These are phyloP conservation scores for Chelonus insularis DNA, from an alignment of 1,140 invertebrate species.

Conservation along the genomic window DNA sequence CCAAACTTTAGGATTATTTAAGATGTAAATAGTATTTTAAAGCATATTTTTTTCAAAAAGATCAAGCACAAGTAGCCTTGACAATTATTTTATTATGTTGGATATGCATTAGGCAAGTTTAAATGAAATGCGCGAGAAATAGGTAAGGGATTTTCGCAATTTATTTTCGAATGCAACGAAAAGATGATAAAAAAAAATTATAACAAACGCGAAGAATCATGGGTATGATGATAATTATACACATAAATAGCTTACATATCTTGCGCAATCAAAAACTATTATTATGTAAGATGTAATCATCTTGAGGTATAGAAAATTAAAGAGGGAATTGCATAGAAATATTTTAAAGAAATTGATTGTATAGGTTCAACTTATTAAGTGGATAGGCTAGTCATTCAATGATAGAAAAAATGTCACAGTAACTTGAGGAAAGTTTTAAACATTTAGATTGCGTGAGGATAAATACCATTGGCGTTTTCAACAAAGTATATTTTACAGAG, in stretches of 20 bases:
- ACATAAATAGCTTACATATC: no score
- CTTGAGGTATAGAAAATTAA: no score
- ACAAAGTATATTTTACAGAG: not conserved
- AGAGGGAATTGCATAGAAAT: no score
- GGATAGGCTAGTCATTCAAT: no score
- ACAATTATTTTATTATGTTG: conserved; percentile 14
- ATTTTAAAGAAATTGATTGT: no score
- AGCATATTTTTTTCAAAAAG: conserved; percentile 1
- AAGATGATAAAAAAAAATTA: not conserved
- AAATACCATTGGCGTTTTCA: conserved; percentile 30
- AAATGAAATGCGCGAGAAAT: not conserved
- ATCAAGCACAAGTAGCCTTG: conserved; percentile 2
- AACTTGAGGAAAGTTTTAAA: no score
- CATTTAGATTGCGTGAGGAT: no score
- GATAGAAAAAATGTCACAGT: no score
- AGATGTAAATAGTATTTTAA: conserved; percentile 13
- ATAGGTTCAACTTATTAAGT: no score
- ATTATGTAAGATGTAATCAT: no score
- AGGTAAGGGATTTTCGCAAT: not conserved
- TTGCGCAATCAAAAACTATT: no score
- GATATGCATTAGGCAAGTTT: not conserved
- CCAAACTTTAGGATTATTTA: conserved; percentile 14
- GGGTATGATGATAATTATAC: not conserved
- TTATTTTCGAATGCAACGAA: conserved; percentile 7
- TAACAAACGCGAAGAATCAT: not conserved